Base-by-base conservation (phyloP, 2,113 vertebrate species). In the Anguilla rostrata region DNA sequence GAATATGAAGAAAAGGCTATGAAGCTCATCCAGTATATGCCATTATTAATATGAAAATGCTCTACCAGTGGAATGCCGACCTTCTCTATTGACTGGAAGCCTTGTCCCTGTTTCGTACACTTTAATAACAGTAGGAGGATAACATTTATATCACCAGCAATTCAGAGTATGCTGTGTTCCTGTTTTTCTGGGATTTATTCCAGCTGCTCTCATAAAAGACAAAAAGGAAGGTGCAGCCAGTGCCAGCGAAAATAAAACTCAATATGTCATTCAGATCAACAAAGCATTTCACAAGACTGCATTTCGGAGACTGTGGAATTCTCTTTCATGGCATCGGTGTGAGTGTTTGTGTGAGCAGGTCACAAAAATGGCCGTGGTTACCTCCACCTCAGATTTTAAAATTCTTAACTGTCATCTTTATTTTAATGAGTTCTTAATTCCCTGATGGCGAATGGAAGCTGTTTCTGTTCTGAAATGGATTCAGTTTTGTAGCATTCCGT, bases 61-160 rank as follows among this genome's bases (percentile, higher is more conserved):
- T 89, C 91, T 87, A 91, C 89, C 87, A 90, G 82, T 87, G 87
- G 84, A 87, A 63, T 89, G 86, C 88, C 85, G 84, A 88, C 78
- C 43, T 87, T 86, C 85, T 75, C 83, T 89, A 91, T 91, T 92
- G 90, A 92, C 90, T 91, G 85, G 85, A 90, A 92, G 90, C 89
- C 84, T 91, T 89, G 87, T 86, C 78, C 87, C 90, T 91, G 91
- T 91, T 92, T 90, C 92, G 91, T 89, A 89, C 87, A 82, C 89
- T 92, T 93, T 94, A 92, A 93, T 94, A 93, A 92, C 78, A 84
- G 88, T 86, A 86, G 88, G 89, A 90, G 89, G 29, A 39, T 83
- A 79, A 90, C 18, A 88, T 92, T 91, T 90, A 83, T 84, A 75
- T 85, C 40, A 89, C 92, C 91, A 90, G 90, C 83, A 87, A 83